Base-by-base conservation (phyloP, 2,888 invertebrate species). In the Microctonus aethiopoides region DNA sequence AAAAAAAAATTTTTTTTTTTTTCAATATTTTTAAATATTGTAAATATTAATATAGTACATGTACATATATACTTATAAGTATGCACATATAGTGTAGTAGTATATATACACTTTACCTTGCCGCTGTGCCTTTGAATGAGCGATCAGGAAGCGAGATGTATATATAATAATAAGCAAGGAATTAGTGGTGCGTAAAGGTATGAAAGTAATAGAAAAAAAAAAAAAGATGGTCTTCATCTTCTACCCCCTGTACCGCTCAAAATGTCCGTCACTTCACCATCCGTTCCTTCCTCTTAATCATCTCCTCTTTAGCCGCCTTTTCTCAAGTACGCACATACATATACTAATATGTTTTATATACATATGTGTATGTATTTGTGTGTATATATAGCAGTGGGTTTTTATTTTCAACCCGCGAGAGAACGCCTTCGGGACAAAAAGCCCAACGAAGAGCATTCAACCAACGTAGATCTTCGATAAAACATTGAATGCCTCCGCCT, bases 381-480 rank as follows among this genome's bases (percentile, higher is more conserved):
- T 39, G 2, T 13, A n/a, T 13, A n/a, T 13, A 39, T 2, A 39
- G 39, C n/a, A n/a, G n/a, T 39, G 2, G 39, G 46, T 36, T 54
- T 51, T 34, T 57, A 60, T 63, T 67, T 67, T 57, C 29, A 67
- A 71, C 65, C 63, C 59, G 62, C 46, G 52, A 65, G 71, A 71
- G 72, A 72, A 72, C 74, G 73, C 75, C 76, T 70, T 67, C 75
- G 77, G 75, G 54, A 77, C 77, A 84, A 81, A 84, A 82, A 78
- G 77, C 76, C 75, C 64, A 76, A 71, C 71, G 71, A 72, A 82
- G 79, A 29, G 77, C 79, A 84, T 84, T 83, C 84, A 83, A 78
- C 77, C 78, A 79, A 79, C 78, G 75, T 76, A 84, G 84, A 85
- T 85, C 80, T 76, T 73, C 79, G 85, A 85, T 85, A 85, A 85